phyloP scores from a whole-genome alignment of 1,140 invertebrate species.

The Drosophila chauvacae region DNA sequence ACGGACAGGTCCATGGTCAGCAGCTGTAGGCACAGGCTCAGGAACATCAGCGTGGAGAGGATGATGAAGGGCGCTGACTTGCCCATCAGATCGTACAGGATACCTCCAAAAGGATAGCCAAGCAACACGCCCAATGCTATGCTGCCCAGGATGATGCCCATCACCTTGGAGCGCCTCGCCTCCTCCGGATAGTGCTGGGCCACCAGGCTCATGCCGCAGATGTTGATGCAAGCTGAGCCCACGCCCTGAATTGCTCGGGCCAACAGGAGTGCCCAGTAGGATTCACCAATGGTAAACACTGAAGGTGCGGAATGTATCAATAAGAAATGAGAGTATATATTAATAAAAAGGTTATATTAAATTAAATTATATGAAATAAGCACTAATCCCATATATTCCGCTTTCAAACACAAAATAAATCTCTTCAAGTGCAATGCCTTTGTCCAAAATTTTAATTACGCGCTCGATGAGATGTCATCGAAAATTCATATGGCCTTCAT shows the following conservation, averaged over 20 bases:
- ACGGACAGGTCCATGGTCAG: conserved; percentile 77
- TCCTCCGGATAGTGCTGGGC: conserved; percentile 85
- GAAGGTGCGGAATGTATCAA: background rate
- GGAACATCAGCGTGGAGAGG: conserved; percentile 87
- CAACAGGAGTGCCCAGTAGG: conserved; percentile 90
- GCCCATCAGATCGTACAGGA: conserved; percentile 90
- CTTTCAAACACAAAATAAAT: background rate
- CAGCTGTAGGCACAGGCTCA: conserved; percentile 85
- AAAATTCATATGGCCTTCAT: background rate
- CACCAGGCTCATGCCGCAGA: conserved; percentile 89
- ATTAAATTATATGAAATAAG: background rate
- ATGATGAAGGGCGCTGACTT: conserved; percentile 91
- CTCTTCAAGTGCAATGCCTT: background rate
- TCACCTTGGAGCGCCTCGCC: conserved; percentile 87
- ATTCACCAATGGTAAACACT: conserved; percentile 93
- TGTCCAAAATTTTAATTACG: background rate
- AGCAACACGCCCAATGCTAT: conserved; percentile 91
- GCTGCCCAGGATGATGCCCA: conserved; percentile 92
- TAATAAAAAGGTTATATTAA: background rate
- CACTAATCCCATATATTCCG: background rate
- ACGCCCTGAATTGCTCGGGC: conserved; percentile 94
- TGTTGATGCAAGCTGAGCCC: conserved; percentile 92
- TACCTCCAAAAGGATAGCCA: conserved; percentile 92
- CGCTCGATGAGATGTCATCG: background rate
- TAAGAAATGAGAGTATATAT: too few relatives aligned